Evolutionary conservation across 92 coral and sea anemone genomes (phyloP), one percentile per base, ranked within the genome.

Genomic region (Parazoanthus darwini): DNA sequence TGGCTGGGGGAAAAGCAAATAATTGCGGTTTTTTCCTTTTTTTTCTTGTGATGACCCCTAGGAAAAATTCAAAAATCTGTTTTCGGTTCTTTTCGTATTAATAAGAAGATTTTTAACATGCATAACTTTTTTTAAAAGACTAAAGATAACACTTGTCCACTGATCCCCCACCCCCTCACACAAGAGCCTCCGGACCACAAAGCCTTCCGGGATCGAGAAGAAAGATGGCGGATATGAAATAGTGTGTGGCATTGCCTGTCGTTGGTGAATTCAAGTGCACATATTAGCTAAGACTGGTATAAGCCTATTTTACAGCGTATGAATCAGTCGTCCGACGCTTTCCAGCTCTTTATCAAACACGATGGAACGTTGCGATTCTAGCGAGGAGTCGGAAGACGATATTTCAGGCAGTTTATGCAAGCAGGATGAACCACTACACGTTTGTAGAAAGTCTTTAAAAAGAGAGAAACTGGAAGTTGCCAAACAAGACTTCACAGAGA

Each of bases 381-480:
- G 68, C 29, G 42, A 22, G 22, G 43, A n/a, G 54, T 70, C 77
- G 65, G 87, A 84, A 84, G 79, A 84, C 78, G 66, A 44, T 22
- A 37, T 39, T 76, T 8, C 80, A 76, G 51, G 51, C 10, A 39
- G 51, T 20, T 42, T 76, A 11, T 39, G 77, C 78, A 83, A 43
- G 77, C 65, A 44, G n/a, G 79, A 83, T 26, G 67, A 72, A 2
- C 77, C 87, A 71, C n/a, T 46, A 23, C 87, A 68, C 26, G 1
- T 84, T 18, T 84, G 87, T 72, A 46, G 68, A 46, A 68, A 66
- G 18, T 65, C 54, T 13, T 43, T 79, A 10, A 48, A 71, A 80
- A 80, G 85, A 56, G 85, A 80, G 36, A 56, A 80, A 16, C 70
- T 80, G 58, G 85, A 80, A 44, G 26, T 46, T 44, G 44, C 78